These are phyloP conservation scores for Lithophane socia DNA, from an alignment of 2,888 invertebrate species.

Conservation along the genomic window DNA sequence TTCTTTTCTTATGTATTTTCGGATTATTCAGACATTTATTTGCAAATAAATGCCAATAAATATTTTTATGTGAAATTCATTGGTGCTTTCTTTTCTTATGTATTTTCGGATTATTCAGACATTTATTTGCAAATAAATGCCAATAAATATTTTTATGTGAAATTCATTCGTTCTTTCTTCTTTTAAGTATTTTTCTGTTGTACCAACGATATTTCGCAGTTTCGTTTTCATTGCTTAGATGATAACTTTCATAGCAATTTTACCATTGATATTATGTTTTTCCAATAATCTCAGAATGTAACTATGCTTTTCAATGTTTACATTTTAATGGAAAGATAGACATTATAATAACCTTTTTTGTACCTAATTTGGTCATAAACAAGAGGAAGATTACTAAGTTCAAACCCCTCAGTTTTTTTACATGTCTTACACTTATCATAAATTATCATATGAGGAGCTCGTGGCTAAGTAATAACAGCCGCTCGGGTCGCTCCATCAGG, in stretches of 20 bases:
- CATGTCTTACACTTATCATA: no score
- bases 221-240: neutral
- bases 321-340: no score
- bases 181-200: neutral
- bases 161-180: neutral
- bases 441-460: no score
- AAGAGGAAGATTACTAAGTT: neutral
- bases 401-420: neutral
- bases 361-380: neutral
- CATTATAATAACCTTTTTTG: neutral
- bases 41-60: neutral
- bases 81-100: neutral
- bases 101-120: no score
- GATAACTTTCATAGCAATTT: neutral
- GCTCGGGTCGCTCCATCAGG: no score
- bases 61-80: slow-evolving; percentile 8
- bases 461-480: no score
- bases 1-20: neutral
- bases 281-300: neutral
- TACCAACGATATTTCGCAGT: neutral
- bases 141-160: slow-evolving; percentile 16
- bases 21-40: slow-evolving; percentile 7
- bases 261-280: no score
- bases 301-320: neutral
- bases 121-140: neutral